A percentile compares a stretch with the other conserved stretches of the same genome.
Evolutionary conservation across 1,140 invertebrate genomes (phyloP).

Genomic region (Dreissena rostriformis): DNA sequence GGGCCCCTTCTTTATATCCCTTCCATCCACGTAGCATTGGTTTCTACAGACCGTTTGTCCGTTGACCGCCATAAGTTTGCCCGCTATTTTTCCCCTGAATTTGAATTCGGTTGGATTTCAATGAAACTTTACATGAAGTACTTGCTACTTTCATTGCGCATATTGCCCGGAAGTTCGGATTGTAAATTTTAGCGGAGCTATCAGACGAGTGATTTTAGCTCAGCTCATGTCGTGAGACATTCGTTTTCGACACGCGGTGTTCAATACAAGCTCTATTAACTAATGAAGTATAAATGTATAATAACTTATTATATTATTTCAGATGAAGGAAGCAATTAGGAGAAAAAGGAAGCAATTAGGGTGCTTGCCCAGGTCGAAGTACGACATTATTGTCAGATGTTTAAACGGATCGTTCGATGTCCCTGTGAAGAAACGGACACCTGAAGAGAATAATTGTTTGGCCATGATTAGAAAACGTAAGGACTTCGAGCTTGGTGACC

Average conservation of each 20-base stretch:
- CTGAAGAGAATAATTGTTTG: conserved; percentile 22
- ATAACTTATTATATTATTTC: conserved; percentile 6
- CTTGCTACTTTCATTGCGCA: conserved; percentile 5
- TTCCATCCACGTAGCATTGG: conserved; percentile 4
- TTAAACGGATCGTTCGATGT: conserved; percentile 5
- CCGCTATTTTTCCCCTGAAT: conserved; percentile 5
- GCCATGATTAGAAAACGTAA: conserved; percentile 28
- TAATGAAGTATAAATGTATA: conserved; percentile 8
- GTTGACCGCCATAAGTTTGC: conserved; percentile 4
- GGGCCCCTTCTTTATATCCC: conserved; percentile 4
- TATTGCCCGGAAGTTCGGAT: conserved; percentile 4
- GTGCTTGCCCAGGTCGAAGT: conserved; percentile 3
- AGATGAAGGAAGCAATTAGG: conserved; percentile 5
- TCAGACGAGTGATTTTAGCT: conserved; percentile 5
- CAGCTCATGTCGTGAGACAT: conserved; percentile 4
- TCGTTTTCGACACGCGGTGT: conserved; percentile 4
- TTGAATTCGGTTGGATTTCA: conserved; percentile 6
- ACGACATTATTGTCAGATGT: conserved; percentile 6
- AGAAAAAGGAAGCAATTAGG: conserved; percentile 6
- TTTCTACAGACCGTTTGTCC: conserved; percentile 5
- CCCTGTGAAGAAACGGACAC: conserved; percentile 4
- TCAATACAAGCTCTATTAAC: conserved; percentile 6
- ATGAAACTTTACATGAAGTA: conserved; percentile 7
- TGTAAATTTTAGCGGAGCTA: conserved; percentile 6
- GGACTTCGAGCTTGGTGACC: conserved; percentile 22